phyloP scores from a whole-genome alignment of 2,888 invertebrate genomes.

The Odontocerum albicorne region DNA sequence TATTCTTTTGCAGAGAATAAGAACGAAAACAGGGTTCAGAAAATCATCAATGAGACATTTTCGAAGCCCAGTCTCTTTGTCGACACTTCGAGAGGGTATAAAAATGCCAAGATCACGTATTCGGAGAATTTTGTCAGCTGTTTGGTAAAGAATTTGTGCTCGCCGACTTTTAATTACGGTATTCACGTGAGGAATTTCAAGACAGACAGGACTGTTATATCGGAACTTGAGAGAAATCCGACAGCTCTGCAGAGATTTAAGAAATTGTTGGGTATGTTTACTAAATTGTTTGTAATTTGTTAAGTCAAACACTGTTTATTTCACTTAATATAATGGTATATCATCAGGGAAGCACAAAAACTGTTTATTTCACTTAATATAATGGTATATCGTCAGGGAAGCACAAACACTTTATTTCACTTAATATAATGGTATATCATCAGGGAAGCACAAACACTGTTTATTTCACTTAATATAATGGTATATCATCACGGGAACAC shows the following conservation, averaged over 20 bases:
- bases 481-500: no score
- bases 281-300: no score
- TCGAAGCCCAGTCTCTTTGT: constrained; percentile 20
- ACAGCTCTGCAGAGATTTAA: constrained; percentile 67
- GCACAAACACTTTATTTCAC: no score
- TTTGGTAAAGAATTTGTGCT: constrained; percentile 41
- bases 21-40: constrained; percentile 12
- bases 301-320: no score
- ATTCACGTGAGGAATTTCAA: constrained; percentile 75
- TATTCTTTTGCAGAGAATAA: constrained; percentile 43
- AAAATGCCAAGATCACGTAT: constrained; percentile 39
- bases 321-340: no score
- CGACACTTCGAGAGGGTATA: constrained; percentile 27
- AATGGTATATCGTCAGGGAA: no score
- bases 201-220: constrained; percentile 71
- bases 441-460: no score
- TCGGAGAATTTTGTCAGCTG: constrained; percentile 46
- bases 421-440: no score
- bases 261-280: constrained; percentile 50
- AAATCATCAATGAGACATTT: constrained; percentile 20
- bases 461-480: no score
- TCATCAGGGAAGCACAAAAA: no score
- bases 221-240: constrained; percentile 73
- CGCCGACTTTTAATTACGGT: constrained; percentile 43
- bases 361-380: no score